These are phyloP conservation scores for Drosophila auraria DNA, from an alignment of 1,140 invertebrate species.

Conservation along the genomic window DNA sequence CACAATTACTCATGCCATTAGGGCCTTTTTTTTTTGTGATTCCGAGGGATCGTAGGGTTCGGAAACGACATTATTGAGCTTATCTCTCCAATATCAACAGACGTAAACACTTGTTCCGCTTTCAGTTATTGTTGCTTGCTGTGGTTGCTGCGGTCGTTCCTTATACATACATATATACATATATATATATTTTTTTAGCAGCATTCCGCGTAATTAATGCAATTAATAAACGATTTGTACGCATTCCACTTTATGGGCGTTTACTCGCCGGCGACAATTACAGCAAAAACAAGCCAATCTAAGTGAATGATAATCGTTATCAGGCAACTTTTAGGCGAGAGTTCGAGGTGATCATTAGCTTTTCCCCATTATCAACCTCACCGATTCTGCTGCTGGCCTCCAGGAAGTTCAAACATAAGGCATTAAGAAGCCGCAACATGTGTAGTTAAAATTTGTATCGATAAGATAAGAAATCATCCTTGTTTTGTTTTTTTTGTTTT, in stretches of 20 bases:
- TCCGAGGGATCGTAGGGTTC: conserved; percentile 12
- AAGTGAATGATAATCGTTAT: conserved; percentile 43
- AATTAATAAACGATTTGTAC: conserved; percentile 74
- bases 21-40: conserved; percentile 9
- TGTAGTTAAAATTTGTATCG: conserved; percentile 22
- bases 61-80: conserved; percentile 36
- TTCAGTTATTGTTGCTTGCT: conserved; percentile 33
- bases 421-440: conserved; percentile 38
- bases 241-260: conserved; percentile 54
- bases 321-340: conserved; percentile 15
- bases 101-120: conserved; percentile 59
- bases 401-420: conserved; percentile 14
- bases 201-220: conserved; percentile 62
- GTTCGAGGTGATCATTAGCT: conserved; percentile 40
- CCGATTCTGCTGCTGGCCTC: conserved; percentile 11
- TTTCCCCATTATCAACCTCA: conserved; percentile 11
- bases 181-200: conserved; percentile 32
- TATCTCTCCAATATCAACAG: conserved; percentile 60
- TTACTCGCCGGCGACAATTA: conserved; percentile 7
- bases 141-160: conserved; percentile 29
- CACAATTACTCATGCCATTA: conserved; percentile 60
- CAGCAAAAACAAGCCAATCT: conserved; percentile 24
- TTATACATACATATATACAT: background rate
- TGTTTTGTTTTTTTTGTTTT: background rate
- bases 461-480: conserved; percentile 27